Base-by-base conservation (phyloP, 2,888 invertebrate species). In the Phrixothrix hirtus region DNA sequence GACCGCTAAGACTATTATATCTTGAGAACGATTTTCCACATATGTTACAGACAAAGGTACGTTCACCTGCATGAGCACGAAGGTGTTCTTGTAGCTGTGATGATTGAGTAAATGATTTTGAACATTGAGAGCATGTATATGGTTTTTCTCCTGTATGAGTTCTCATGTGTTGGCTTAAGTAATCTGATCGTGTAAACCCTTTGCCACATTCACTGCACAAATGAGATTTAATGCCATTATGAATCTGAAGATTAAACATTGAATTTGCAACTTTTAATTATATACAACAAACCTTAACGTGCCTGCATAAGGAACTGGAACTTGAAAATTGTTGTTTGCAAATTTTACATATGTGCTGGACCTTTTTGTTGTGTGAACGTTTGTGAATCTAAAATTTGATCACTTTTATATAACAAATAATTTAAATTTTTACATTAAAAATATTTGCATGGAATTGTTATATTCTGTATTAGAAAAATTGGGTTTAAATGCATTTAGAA, bases 111-210 rank as follows among this genome's bases (percentile, higher is more conserved):
- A 58, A 58, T 12, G 58, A 51, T 49, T 58, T 58, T 21, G 48
- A 35, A 31, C 58, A 58, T 6, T 44, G 30, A 10, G 36, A 43
- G 35, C 58, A 58, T 7, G 39, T 26, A 27, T 55, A 58, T 1
- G 58, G 58, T 21, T 55, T 48, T 44, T 59, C 57, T 7, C 59
- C 59, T 2, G 55, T 55, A 38, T 59, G 59, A n/a, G 53, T 59
- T 21, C 59, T 46, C 41, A 51, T 48, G 21, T 59, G 59, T 31
- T 56, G 53, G 5, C 41, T 45, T 36, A 59, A 36, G 37, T 55
- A 53, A 25, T 57, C 57, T 10, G 50, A 49, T 27, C 57, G 34
- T 3, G 57, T 48, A 31, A 59, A 59, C 1, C 55, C 55, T 34
- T 59, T 59, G 4, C 57, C 57, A 14, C 59, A 59, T 37, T 54